phyloP scores from a whole-genome alignment of 2,888 invertebrate species.

The Cistogaster globosa region DNA sequence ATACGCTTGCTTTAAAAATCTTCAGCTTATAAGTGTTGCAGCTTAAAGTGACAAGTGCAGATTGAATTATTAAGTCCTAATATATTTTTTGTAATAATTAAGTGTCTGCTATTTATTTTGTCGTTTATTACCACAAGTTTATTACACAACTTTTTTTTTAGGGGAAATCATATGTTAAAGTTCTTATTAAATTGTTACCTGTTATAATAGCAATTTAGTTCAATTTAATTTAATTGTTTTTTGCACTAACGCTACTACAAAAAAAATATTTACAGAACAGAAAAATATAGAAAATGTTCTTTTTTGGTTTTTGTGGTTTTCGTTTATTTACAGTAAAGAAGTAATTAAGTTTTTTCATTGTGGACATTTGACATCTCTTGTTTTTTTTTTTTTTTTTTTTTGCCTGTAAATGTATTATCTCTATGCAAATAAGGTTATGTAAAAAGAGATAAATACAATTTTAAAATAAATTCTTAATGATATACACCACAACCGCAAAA shows the following conservation, averaged over 20 bases:
- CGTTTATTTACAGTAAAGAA: conserved; percentile 32
- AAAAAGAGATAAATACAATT: not conserved
- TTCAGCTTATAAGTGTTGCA: too few relatives aligned
- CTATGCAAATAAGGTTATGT: not conserved
- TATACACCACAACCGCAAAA: conserved; percentile 39
- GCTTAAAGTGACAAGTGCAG: too few relatives aligned
- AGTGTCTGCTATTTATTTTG: too few relatives aligned
- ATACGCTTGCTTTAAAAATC: too few relatives aligned
- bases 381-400: not conserved
- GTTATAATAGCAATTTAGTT: not conserved
- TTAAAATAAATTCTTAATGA: conserved; percentile 23
- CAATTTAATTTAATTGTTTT: conserved; percentile 2
- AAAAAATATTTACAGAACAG: not conserved
- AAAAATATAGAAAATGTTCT: not conserved
- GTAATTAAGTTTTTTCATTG: conserved; percentile 28
- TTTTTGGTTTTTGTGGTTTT: conserved; percentile 38
- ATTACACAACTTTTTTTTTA: too few relatives aligned
- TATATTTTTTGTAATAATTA: too few relatives aligned
- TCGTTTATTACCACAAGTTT: too few relatives aligned
- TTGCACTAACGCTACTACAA: not conserved
- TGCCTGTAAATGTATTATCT: not conserved
- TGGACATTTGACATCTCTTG: not conserved
- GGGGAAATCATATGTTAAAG: too few relatives aligned
- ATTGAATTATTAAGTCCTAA: too few relatives aligned
- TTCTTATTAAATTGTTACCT: not conserved